A percentile compares a stretch with the other conserved stretches of the same genome.
Conservation (phyloP, 2,113 vertebrate species). For the Takifugu flavidus region DNA sequence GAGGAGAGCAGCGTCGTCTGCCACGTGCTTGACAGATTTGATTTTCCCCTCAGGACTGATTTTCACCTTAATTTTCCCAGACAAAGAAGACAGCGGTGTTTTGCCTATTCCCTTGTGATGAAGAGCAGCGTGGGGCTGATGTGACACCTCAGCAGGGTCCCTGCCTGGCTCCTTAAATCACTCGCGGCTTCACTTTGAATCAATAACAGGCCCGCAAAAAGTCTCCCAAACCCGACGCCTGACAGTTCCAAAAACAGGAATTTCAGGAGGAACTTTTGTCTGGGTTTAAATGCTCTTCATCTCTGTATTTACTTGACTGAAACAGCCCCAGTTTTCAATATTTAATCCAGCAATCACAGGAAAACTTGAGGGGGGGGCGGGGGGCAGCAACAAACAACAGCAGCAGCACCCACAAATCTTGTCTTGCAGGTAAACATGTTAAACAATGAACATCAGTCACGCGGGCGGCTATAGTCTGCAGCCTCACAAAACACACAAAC, state of each 20-base stretch:
- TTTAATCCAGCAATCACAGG: neutral
- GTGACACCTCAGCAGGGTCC: conserved; percentile 58
- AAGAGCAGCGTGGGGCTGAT: conserved; percentile 50
- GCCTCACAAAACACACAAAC: conserved; percentile 51
- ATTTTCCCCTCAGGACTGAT: conserved; percentile 61
- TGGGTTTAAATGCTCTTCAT: too few relatives aligned
- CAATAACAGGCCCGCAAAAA: conserved; percentile 44
- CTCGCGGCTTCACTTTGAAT: conserved; percentile 55
- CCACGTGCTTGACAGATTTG: conserved; percentile 50
- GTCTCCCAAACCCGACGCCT: conserved; percentile 11
- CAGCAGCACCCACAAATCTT: conserved; percentile 16
- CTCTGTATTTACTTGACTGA: neutral
- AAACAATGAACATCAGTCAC: conserved; percentile 57
- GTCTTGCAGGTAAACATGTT: conserved; percentile 43
- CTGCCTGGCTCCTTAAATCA: conserved; percentile 55
- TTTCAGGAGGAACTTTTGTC: neutral
- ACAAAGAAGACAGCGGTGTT: conserved; percentile 29
- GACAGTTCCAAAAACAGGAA: conserved; percentile 33
- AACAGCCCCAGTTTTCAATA: neutral
- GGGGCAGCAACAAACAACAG: conserved; percentile 11
- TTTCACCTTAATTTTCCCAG: conserved; percentile 46
- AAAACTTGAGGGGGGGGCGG: neutral
- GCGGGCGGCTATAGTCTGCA: conserved; percentile 46
- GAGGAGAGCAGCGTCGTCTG: conserved; percentile 26
- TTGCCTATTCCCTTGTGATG: conserved; percentile 35